Conservation (phyloP, 2,113 vertebrate species). For the Sander lucioperca region DNA sequence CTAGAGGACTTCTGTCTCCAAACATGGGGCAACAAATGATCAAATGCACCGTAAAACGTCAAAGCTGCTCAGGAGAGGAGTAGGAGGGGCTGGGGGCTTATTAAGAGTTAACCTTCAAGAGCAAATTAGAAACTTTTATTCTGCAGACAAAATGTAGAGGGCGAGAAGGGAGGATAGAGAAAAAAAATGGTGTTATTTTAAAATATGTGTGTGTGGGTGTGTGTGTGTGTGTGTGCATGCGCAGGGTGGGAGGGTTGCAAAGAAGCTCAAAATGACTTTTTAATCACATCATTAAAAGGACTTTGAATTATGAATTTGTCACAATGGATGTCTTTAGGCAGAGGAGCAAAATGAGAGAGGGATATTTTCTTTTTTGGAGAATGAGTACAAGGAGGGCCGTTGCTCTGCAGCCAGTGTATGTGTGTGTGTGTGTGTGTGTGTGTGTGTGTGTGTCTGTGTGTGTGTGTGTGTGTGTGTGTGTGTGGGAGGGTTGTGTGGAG, state of each 20-base stretch:
- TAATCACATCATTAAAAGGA: slow-evolving; percentile 82
- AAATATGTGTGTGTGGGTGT: slow-evolving; percentile 11
- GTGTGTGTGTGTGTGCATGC: background rate
- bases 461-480: background rate
- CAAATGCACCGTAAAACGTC: slow-evolving; percentile 59
- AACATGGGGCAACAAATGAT: slow-evolving; percentile 64
- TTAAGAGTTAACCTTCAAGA: slow-evolving; percentile 71
- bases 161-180: slow-evolving; percentile 16
- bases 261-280: slow-evolving; percentile 78
- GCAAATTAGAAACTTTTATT: slow-evolving; percentile 72
- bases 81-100: slow-evolving; percentile 44
- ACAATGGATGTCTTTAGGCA: slow-evolving; percentile 71
- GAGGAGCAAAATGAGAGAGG: slow-evolving; percentile 49
- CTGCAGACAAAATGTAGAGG: slow-evolving; percentile 50
- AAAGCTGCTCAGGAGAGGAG: slow-evolving; percentile 58
- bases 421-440: background rate
- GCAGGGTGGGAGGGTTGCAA: slow-evolving; percentile 33
- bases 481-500: background rate
- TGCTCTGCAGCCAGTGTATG: background rate
- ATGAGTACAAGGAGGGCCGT: slow-evolving; percentile 13
- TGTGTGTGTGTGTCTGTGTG: background rate
- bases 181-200: background rate
- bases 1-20: slow-evolving; percentile 23
- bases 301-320: slow-evolving; percentile 81
- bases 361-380: slow-evolving; percentile 30